Percentiles rank a stretch among this genome's conserved stretches.
phyloP scores from a whole-genome alignment of 2,113 vertebrate genomes.

The Pseudonaja textilis region DNA sequence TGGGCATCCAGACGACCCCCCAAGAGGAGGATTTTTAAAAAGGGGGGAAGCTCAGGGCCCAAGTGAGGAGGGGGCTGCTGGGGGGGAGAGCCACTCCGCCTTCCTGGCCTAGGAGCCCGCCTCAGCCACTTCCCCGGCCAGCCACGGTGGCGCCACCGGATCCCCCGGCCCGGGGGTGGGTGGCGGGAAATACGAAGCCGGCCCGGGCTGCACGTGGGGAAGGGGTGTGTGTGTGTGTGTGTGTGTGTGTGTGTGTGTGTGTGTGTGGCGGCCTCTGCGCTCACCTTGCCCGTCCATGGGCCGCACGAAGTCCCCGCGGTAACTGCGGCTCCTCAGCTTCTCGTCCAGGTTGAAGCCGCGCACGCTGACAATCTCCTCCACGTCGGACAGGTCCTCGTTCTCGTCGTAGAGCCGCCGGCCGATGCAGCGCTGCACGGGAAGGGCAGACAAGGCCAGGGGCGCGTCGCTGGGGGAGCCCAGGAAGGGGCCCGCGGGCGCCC shows the following conservation, averaged over 20 bases:
- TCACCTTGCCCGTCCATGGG: conserved; percentile 93
- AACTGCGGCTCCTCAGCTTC: conserved; percentile 83
- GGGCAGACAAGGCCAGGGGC: not conserved
- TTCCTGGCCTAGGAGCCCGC: not conserved
- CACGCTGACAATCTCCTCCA: conserved; percentile 91
- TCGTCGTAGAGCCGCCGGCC: conserved; percentile 90
- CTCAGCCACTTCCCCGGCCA: conserved; percentile 22
- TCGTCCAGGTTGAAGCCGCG: conserved; percentile 93
- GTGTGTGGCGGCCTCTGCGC: not conserved
- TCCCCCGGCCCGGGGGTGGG: conserved; percentile 65
- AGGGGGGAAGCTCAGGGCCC: not conserved
- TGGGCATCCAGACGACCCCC: not conserved
- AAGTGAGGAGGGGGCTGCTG: not conserved
- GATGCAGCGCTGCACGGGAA: conserved; percentile 80
- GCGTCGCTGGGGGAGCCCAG: not conserved
- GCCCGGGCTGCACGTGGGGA: conserved; percentile 64
- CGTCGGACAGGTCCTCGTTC: conserved; percentile 91
- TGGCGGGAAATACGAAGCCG: conserved; percentile 77
- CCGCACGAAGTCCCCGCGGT: conserved; percentile 82
- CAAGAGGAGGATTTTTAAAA: too few relatives aligned
- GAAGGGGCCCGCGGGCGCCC: not conserved
- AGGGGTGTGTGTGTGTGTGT: too few relatives aligned
- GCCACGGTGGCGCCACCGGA: conserved; percentile 66
- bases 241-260: too few relatives aligned
- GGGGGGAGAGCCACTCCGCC: not conserved